A percentile compares a stretch with the other conserved stretches of the same genome.
Conservation (phyloP, 2,888 invertebrate species). For the Drosophila paranaensis region DNA sequence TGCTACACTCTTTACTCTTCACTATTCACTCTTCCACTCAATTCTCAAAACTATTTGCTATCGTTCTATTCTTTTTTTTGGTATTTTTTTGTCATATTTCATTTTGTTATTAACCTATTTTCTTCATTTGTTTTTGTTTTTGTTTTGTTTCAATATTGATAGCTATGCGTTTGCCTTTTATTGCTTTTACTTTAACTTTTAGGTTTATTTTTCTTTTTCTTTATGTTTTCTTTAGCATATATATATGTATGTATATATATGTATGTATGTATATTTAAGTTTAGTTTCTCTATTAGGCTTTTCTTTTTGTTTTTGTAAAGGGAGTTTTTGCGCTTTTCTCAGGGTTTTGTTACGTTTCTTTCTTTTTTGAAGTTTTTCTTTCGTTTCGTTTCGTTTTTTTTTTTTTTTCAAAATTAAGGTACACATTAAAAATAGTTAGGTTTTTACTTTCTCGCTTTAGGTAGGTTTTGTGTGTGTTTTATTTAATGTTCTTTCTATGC, state of each 20-base stretch:
- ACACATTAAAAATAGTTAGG: conserved; percentile 83
- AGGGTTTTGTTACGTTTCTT: conserved; percentile 53
- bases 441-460: conserved; percentile 72
- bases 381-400: conserved; percentile 28
- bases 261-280: conserved; percentile 51
- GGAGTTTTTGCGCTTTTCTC: conserved; percentile 52
- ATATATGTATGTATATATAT: conserved; percentile 50
- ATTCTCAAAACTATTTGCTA: conserved; percentile 57
- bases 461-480: conserved; percentile 70
- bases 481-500: conserved; percentile 34
- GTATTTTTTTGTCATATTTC: conserved; percentile 11
- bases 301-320: conserved; percentile 30
- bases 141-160: conserved; percentile 56
- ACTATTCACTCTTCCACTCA: conserved; percentile 40
- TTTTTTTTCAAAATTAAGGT: conserved; percentile 75
- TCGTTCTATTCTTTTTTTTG: conserved; percentile 29
- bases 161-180: conserved; percentile 77
- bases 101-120: conserved; percentile 61
- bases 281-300: conserved; percentile 53
- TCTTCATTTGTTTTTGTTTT: conserved; percentile 20
- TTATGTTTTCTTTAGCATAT: conserved; percentile 28
- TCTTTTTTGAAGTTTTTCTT: conserved; percentile 12
- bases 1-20: conserved; percentile 49
- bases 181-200: conserved; percentile 69
- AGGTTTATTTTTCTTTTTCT: conserved; percentile 44